Base-by-base conservation (phyloP, 2,113 vertebrate species). In the Nannobrachium achirus region DNA sequence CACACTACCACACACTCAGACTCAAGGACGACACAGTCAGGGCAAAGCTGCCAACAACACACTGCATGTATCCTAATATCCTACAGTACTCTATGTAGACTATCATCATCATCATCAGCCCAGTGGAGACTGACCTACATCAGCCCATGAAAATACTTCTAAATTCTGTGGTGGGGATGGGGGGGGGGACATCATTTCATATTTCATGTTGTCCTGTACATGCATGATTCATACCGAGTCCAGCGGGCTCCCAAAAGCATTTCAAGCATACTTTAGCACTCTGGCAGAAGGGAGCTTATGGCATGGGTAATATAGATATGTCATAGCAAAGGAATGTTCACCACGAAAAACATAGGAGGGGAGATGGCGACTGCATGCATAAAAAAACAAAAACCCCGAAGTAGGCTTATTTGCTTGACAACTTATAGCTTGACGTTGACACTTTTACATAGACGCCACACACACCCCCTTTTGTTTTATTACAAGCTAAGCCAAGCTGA, bases 311-410 rank as follows among this genome's bases (percentile, higher is more conserved):
- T 46, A n/a, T 13, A 9, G 38, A 13, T 18, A 52, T 61, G 76
- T 81, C 60, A 86, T 60, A 52, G 48, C 60, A 63, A 6, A 60
- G 71, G 69, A 78, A 78, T 80, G 77, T 61, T 66, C 15, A 41
- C 56, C 13, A 45, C 11, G 56, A 58, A 48, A 68, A 73, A 48
- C 16, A 45, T 39, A 44, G 18, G 0, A 3, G 18, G 57, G 59
- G 20, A 40, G 55, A 15, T 13, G 7, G 25, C 8, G 48, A 20
- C 59, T 18, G 45, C 25, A 33, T 41, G 39, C 25, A 33, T 33
- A 5, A 33, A 33, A 33, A 33, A 1, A 1, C 25, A 33, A 33
- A 33, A 25, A 33, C 1, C 25, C 25, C 25, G 13, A 58, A 25
- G 53, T 56, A 56, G 53, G 20, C 52, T n/a, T 56, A 38, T 33